Base-by-base conservation (phyloP, 2,888 invertebrate species). In the Lasioglossum lativentre region DNA sequence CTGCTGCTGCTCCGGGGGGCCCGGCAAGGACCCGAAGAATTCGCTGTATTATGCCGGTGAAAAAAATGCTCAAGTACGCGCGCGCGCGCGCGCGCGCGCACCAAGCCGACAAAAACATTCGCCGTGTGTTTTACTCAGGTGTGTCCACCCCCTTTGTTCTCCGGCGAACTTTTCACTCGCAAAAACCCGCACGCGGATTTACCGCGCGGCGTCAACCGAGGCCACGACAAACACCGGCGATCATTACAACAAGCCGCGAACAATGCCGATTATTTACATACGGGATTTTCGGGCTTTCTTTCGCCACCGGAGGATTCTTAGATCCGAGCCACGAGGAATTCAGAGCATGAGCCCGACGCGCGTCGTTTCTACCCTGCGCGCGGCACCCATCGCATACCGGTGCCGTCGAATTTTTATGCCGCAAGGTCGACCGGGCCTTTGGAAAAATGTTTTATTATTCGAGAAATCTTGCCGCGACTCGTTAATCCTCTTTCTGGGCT, bases 71-170 rank as follows among this genome's bases (percentile, higher is more conserved):
- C 68, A 80, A 83, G 83, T 87, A 75, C 87, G 47, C 47, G 47
- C 8, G 8, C 38, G 38, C 8, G 8, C 38, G 38, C 6, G 8
- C 45, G 42, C 1, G 34, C 78, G 52, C 5, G 5, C 27, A 27
- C 27, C 59, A 1, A 30, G 16, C 78, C 75, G 86, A 82, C 86
- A 78, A 40, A 75, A 83, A 59, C 83, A 76, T 82, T 80, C 75
- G 30, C 78, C 77, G 76, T 78, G 76, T 75, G 77, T 86, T 56
- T 56, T 80, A 78, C 86, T 86, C 86, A 63, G 75, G 80, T 87
- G 86, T 86, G 86, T 86, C 86, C 71, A 86, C 86, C 78, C 86
- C 86, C 78, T 86, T 87, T 87, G 86, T 87, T 87, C 86, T 86
- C 72, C 56, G 66, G 82, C 82, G 74, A 86, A 86, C 82, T 86